Base-by-base conservation (phyloP, 2,797 vertebrate species). In the Tolypeutes matacus region DNA sequence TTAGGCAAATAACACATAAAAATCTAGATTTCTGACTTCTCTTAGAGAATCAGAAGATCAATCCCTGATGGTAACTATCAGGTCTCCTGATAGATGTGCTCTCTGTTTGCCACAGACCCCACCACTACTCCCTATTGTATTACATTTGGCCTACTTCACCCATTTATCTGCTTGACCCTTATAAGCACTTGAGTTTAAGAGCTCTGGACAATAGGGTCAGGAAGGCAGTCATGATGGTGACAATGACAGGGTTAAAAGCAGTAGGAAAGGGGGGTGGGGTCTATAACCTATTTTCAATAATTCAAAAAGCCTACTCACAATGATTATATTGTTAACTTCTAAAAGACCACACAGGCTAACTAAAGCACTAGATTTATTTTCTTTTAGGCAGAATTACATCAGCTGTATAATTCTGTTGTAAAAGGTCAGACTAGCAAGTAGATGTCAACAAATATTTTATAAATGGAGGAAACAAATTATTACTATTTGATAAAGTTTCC, bases 281-380 rank as follows among this genome's bases (percentile, higher is more conserved):
- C 56, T 64, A 31, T 60, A 75, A 75, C 31, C 36, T 77, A 39
- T 86, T 86, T 89, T 93, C 73, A 76, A 36, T 65, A 27, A 89
- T 77, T 77, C 81, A 81, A 78, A 94, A 92, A 95, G 23, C 49
- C 72, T 49, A 62, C 49, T 7, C 17, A 18, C 34, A 84, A 73
- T 34, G 58, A 34, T 87, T 80, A 58, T 56, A 81, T 60, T 73
- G 9, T 73, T 86, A 93, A 86, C 31, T 20, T 83, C 76, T 65
- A 81, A 75, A 86, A 90, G 56, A 64, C 14, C 60, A 0, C 15
- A 39, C 14, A 91, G 51, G 21, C 69, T 93, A 91, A 81, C 12
- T 51, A 73, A 80, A 72, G 31, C 36, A 78, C 34, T 34, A 80
- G 39, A 70, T 92, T 93, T 96, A 46, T 95, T 86, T 95, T 51